Base-by-base conservation (phyloP, 2,888 invertebrate species). In the Drosophila tripunctata region DNA sequence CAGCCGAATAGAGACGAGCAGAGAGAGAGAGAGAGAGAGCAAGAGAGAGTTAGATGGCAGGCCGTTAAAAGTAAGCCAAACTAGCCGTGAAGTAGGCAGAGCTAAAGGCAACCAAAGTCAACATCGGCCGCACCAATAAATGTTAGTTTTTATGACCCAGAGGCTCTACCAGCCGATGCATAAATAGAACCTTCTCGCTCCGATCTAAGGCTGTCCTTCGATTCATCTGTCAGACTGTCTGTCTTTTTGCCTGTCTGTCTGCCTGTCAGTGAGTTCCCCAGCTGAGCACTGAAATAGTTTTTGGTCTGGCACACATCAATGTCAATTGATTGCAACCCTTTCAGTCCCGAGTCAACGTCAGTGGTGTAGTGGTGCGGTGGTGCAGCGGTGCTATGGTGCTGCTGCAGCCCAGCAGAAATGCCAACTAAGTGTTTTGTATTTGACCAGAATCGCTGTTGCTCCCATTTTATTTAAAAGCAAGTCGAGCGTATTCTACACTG, bases 301-400 rank as follows among this genome's bases (percentile, higher is more conserved):
- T 81, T 80, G 88, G 88, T 87, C 88, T 80, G 75, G 68, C 88
- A 75, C 68, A 84, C 88, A 83, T 88, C 87, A 87, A 83, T 83
- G 88, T 83, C 82, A 88, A 88, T 83, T 88, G 82, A 88, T 88
- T 80, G 78, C 87, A 82, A 86, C 74, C 81, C 87, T 87, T 87
- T 83, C 54, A 51, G 22, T 21, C 21, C 14, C 21, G 15, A 52
- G 7, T 41, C 51, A 30, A 30, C 51, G 21, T n/a, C n/a, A 50
- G 36, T 38, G 12, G 36, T 30, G 27, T 3, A 36, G 24, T 10
- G 17, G 40, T 22, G 22, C 41, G 12, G 15, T 7, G 27, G 27
- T 27, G 27, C 27, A 10, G 8, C 10, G 27, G 27, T 27, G 27
- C 10, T 10, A 27, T 27, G 27, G 27, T 41, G 33, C 33, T 15